Conservation (phyloP, 2,888 invertebrate genomes). For the Resseliella maxima region DNA sequence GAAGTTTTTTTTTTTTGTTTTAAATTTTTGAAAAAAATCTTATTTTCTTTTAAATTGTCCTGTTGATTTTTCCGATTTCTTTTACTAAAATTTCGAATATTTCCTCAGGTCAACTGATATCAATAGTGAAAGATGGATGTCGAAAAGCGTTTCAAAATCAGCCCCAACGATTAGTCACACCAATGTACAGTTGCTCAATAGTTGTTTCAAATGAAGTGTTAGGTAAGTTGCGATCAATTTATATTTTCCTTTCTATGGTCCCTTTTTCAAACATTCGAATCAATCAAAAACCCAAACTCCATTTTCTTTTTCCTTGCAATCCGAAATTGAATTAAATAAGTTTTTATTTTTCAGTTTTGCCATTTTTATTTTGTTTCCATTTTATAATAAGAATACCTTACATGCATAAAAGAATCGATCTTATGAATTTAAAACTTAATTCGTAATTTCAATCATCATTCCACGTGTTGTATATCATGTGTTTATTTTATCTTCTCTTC, state of each 20-base stretch:
- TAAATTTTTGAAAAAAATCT: neutral
- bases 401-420: conserved; percentile 15
- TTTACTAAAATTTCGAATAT: conserved; percentile 18
- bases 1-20: neutral
- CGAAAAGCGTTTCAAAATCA: conserved; percentile 88
- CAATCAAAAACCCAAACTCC: neutral
- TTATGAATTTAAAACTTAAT: conserved; percentile 43
- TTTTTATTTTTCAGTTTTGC: neutral
- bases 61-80: neutral
- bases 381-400: conserved; percentile 11
- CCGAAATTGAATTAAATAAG: conserved; percentile 14
- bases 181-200: conserved; percentile 89
- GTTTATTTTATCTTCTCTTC: neutral
- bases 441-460: conserved; percentile 1
- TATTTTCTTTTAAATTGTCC: conserved; percentile 20
- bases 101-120: conserved; percentile 85
- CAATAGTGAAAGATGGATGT: conserved; percentile 89
- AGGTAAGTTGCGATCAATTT: conserved; percentile 74
- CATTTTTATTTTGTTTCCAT: neutral
- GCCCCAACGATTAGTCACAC: conserved; percentile 91
- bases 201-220: conserved; percentile 87
- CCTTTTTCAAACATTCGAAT: neutral
- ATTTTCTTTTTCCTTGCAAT: too few species aligned
- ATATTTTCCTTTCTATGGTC: neutral
- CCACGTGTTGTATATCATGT: neutral